phyloP scores from a whole-genome alignment of 30 jellyfish, hydroid and myxozoan genomes.

The Nemopilema nomurai region DNA sequence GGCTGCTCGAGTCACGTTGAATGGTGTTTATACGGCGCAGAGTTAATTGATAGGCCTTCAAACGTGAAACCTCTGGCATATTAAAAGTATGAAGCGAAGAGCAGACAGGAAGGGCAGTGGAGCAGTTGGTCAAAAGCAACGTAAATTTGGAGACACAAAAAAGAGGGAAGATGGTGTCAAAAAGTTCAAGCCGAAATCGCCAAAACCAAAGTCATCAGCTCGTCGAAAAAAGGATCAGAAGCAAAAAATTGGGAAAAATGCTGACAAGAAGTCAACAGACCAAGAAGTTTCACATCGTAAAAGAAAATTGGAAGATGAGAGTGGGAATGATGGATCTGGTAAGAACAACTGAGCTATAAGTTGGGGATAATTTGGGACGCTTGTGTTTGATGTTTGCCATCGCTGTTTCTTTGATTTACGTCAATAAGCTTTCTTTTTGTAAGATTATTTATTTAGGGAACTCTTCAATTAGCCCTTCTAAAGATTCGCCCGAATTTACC shows the following conservation, averaged over 20 bases:
- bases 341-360: not conserved
- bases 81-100: slow-evolving; percentile 17
- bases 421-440: no score
- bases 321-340: slow-evolving; percentile 42
- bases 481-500: no score
- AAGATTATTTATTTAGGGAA: no score
- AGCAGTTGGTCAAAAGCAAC: not conserved
- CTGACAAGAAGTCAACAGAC: slow-evolving; percentile 1
- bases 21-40: not conserved
- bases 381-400: no score
- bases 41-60: not conserved
- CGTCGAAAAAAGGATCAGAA: not conserved
- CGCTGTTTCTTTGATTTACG: no score
- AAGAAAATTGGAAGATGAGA: not conserved
- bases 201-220: slow-evolving; percentile 6
- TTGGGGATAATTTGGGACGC: not conserved
- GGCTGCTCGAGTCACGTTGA: slow-evolving; percentile 8
- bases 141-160: slow-evolving; percentile 10
- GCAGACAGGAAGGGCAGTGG: slow-evolving; percentile 15
- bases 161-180: slow-evolving; percentile 25
- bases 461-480: no score
- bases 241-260: slow-evolving; percentile 13
- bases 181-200: slow-evolving; percentile 45
- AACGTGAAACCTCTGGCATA: not conserved
- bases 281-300: not conserved